phyloP scores from a whole-genome alignment of 2,888 invertebrate species.

The Trachelus iudaicus region DNA sequence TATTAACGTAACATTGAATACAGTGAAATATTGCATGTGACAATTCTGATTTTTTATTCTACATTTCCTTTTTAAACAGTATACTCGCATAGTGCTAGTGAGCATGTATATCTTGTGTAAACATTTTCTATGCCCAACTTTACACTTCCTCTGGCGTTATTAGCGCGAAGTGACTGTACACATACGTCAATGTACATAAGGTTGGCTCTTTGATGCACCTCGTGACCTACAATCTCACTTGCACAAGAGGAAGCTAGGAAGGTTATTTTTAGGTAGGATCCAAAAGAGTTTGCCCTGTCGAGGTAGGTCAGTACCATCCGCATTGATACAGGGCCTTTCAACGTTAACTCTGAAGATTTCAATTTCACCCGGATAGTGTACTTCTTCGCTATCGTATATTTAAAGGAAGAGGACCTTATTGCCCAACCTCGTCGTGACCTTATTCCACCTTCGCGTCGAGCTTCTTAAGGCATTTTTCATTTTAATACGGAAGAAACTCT shows the following conservation, averaged over 20 bases:
- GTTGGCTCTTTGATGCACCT: slow-evolving; percentile 7
- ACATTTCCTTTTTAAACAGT: not conserved
- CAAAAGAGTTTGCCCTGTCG: slow-evolving; percentile 2
- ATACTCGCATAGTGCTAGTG: not conserved
- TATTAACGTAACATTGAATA: not conserved
- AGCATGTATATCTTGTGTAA: not conserved
- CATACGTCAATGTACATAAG: not conserved
- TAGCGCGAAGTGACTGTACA: not conserved
- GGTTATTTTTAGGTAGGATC: slow-evolving; percentile 45
- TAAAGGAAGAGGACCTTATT: not conserved
- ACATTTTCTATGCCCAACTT: not conserved
- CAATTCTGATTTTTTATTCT: not conserved
- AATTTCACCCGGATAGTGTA: not conserved
- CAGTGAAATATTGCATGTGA: not conserved
- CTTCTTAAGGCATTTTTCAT: too few species aligned
- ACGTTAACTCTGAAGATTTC: slow-evolving; percentile 10
- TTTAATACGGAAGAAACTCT: not conserved
- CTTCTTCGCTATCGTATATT: not conserved
- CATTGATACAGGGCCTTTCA: not conserved
- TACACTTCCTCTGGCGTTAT: not conserved
- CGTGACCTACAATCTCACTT: slow-evolving; percentile 54
- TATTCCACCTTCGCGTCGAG: not conserved
- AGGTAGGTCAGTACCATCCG: slow-evolving; percentile 11
- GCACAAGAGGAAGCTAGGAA: not conserved
- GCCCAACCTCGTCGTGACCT: not conserved